These are phyloP conservation scores for Hylomyscus alleni DNA, from an alignment of 2,797 vertebrate genomes.

Conservation along the genomic window DNA sequence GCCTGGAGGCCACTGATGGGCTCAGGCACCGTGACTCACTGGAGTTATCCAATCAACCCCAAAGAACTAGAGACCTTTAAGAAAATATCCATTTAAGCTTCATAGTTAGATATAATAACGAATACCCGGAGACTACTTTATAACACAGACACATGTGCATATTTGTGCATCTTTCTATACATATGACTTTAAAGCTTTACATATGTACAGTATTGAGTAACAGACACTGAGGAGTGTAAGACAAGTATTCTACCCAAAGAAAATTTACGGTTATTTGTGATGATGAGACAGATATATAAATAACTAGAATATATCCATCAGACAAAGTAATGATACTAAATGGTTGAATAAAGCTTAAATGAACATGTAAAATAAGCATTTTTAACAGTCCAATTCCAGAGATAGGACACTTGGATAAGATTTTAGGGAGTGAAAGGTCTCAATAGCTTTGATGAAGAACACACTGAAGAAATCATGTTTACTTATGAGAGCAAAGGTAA, in stretches of 20 bases:
- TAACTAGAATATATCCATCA: not conserved
- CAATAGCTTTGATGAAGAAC: not conserved
- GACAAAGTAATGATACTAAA: not conserved
- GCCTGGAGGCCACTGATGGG: not conserved
- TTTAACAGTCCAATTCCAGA: not conserved
- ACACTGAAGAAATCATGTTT: not conserved
- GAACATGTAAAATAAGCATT: constrained; percentile 14
- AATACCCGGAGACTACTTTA: not conserved
- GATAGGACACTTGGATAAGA: not conserved
- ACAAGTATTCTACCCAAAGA: not conserved
- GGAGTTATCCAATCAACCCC: not conserved
- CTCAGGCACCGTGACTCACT: not conserved
- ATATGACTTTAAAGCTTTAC: not conserved
- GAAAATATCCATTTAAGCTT: constrained; percentile 7
- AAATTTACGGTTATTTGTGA: not conserved
- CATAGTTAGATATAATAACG: not conserved
- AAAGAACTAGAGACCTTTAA: not conserved
- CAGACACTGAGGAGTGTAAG: not conserved
- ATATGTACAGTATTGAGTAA: not conserved
- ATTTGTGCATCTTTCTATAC: not conserved
- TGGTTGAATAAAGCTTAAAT: not conserved
- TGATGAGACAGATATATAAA: not conserved
- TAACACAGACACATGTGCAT: not conserved
- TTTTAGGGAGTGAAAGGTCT: not conserved
- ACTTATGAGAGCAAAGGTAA: not conserved